phyloP scores from a whole-genome alignment of 2,797 vertebrate genomes.

The Rhincodon typus region DNA sequence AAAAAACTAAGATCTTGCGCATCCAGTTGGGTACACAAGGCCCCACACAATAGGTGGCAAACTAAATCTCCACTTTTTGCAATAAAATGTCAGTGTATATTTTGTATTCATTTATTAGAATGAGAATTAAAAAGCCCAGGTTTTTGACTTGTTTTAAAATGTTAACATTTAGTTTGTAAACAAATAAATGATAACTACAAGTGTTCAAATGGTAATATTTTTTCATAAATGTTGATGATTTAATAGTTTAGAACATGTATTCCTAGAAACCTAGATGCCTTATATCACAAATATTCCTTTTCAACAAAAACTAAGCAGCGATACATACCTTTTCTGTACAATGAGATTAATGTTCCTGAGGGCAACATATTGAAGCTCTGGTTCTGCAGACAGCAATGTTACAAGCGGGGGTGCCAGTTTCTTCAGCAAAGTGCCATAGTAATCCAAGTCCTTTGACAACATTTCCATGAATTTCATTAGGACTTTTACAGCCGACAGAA shows the following conservation, averaged over 20 bases:
- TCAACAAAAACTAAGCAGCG: not conserved
- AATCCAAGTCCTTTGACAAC: slow-evolving; percentile 91
- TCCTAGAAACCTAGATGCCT: not conserved
- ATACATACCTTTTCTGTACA: slow-evolving; percentile 83
- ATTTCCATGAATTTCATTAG: slow-evolving; percentile 99
- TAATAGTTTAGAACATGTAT: not conserved
- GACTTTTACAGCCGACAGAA: slow-evolving; percentile 91
- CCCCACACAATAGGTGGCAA: not conserved
- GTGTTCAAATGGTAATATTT: not conserved
- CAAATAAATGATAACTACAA: not conserved
- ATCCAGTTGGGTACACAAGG: not conserved
- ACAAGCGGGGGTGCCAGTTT: slow-evolving; percentile 90
- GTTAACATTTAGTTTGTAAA: not conserved
- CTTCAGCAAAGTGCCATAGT: slow-evolving; percentile 88
- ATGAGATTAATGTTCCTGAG: slow-evolving; percentile 97
- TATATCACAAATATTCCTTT: not conserved
- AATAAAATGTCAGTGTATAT: not conserved
- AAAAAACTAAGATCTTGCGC: not conserved
- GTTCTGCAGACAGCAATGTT: slow-evolving; percentile 88
- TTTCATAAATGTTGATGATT: not conserved
- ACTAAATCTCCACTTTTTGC: not conserved
- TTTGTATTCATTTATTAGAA: not conserved
- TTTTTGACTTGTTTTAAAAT: not conserved
- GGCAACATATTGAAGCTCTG: slow-evolving; percentile 92
- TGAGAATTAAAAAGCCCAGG: not conserved